Percentiles rank a stretch among this genome's conserved stretches.
Conservation (phyloP, 2,888 invertebrate genomes). For the Agriopis marginaria region DNA sequence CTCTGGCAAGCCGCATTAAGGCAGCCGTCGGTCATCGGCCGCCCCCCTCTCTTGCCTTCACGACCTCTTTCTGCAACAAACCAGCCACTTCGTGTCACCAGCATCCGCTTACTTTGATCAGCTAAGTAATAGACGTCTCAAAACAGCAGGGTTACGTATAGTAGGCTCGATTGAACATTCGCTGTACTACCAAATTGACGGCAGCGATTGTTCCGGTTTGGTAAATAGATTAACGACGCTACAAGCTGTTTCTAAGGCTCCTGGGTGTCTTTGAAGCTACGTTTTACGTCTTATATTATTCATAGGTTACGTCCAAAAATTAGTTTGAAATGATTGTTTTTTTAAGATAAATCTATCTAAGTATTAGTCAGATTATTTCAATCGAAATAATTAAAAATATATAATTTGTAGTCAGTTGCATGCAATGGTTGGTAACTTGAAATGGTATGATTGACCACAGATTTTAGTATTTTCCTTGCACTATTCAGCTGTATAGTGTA, state of each 20-base stretch:
- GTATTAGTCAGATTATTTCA: neutral
- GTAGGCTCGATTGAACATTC: constrained; percentile 55
- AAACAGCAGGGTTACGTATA: constrained; percentile 59
- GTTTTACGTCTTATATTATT: too few relatives aligned
- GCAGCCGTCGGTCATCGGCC: constrained; percentile 81
- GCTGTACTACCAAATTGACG: constrained; percentile 50
- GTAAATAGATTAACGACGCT: constrained; percentile 46
- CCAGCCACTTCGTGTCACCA: constrained; percentile 66
- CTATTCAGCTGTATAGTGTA: neutral
- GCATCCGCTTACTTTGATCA: constrained; percentile 55
- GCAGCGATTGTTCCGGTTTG: constrained; percentile 40
- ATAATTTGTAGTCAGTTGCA: too few relatives aligned
- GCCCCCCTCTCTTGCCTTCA: constrained; percentile 65
- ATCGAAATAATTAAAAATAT: neutral
- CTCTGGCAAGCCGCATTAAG: constrained; percentile 64
- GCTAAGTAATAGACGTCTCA: constrained; percentile 52
- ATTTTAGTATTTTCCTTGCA: neutral
- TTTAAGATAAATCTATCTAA: too few relatives aligned
- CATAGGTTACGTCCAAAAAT: neutral
- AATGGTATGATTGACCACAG: too few relatives aligned
- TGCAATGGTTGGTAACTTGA: too few relatives aligned
- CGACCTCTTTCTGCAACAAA: constrained; percentile 75
- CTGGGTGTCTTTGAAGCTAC: constrained; percentile 5
- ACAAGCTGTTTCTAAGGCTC: constrained; percentile 1
- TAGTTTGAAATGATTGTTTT: too few relatives aligned